phyloP scores from a whole-genome alignment of 2,888 invertebrate genomes.

The Halictus quadricinctus region DNA sequence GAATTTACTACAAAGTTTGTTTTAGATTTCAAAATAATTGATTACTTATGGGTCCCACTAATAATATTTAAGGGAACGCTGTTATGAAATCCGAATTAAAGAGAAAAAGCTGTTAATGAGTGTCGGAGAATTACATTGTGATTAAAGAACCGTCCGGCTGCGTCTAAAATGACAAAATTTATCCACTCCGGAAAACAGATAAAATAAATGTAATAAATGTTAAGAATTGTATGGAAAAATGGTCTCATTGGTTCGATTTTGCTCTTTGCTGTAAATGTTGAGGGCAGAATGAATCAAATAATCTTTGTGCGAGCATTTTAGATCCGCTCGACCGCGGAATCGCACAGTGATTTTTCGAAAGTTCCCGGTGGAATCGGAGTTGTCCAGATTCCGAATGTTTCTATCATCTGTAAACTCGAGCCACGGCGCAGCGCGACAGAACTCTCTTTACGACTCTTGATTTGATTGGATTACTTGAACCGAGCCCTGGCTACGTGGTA shows the following conservation, averaged over 20 bases:
- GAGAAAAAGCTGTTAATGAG: background rate
- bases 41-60: background rate
- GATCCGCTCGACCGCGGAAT: background rate
- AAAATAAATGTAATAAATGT: background rate
- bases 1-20: too few species aligned
- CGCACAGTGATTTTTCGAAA: conserved; percentile 27
- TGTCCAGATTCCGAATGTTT: conserved; percentile 37
- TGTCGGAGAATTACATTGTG: background rate
- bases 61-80: background rate
- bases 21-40: too few species aligned
- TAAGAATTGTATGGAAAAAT: too few species aligned
- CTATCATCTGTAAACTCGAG: conserved; percentile 35
- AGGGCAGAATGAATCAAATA: background rate
- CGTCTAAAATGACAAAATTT: background rate
- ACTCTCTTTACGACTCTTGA: conserved; percentile 31
- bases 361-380: background rate
- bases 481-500: conserved; percentile 25
- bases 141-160: background rate
- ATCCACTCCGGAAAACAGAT: background rate
- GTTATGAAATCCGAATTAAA: background rate
- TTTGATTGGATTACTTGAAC: conserved; percentile 50
- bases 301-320: background rate
- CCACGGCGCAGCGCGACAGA: conserved; percentile 1
- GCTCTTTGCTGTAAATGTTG: background rate
- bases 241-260: background rate